Evolutionary conservation across 2,113 vertebrate species (phyloP), one percentile per base, ranked within the genome.

Genomic region (Electrona antarctica): DNA sequence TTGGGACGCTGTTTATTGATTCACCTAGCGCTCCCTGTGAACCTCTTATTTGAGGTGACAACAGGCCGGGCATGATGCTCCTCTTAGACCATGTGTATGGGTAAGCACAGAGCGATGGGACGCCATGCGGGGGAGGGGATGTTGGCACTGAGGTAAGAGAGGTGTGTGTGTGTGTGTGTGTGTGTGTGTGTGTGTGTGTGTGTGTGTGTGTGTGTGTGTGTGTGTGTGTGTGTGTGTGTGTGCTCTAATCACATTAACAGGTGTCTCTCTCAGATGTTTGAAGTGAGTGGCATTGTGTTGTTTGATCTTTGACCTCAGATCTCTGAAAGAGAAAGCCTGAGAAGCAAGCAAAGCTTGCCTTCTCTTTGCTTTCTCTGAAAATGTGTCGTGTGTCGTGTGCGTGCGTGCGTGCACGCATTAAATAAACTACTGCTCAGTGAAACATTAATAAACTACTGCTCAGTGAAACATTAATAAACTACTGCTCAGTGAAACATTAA

Each of bases 1-100:
- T 4, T 41, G 33, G 48, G 74, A 71, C 21, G 61, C 33, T 89
- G 85, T 89, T 87, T 89, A 79, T 71, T 80, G 79, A 78, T 82
- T 78, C 89, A 80, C 86, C 79, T 86, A 85, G 33, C 13, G 21
- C 74, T 79, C 65, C 84, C 69, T 88, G 77, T 87, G 74, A 85
- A 86, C 81, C 33, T 82, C 88, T 21, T 90, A 86, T 92, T 90
- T 87, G 61, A 84, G 80, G 86, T 91, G 85, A 85, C 84, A 92
- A 91, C 90, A 91, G 84, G 5, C 85, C 85, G 86, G 75, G 83
- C 82, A 8, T 80, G 63, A 73, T 68, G 60, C 41, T 70, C 75
- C 33, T 41, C 33, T 41, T 77, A 12, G 60, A 50, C 59, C 73
- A 77, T 88, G 88, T 89, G 15, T 87, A 89, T 85, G 84, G 87